Conservation (phyloP, 2,797 vertebrate genomes). For the Chaenodraco wilsoni region DNA sequence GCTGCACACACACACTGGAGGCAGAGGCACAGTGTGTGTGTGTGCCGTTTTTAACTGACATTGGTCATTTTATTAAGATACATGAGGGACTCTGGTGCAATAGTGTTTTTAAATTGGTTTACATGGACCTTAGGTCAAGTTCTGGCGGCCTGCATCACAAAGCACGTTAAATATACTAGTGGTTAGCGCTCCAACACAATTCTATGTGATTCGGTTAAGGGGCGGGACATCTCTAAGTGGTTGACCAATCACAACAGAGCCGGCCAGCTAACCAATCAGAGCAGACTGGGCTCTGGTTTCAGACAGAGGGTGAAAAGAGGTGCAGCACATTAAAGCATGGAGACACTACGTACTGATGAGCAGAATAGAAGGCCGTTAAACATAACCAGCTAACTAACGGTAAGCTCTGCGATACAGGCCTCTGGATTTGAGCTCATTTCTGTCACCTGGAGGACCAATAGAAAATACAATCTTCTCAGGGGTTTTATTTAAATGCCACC, state of each 20-base stretch:
- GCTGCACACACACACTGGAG: neutral
- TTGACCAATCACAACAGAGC: no score
- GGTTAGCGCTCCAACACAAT: no score
- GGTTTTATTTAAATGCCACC: neutral
- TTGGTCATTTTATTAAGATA: constrained; percentile 6
- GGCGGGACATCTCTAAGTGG: no score
- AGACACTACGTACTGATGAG: no score
- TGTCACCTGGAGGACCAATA: constrained; percentile 9
- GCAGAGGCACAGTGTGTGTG: neutral
- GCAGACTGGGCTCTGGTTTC: no score
- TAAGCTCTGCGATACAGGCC: neutral
- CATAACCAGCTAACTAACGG: neutral
- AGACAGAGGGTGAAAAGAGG: no score
- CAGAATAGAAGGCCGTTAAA: neutral
- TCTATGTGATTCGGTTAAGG: no score
- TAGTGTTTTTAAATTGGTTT: constrained; percentile 11
- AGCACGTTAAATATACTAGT: neutral
- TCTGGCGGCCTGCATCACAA: neutral
- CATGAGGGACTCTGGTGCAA: constrained; percentile 12
- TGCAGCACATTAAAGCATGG: no score
- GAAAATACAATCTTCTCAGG: constrained; percentile 17
- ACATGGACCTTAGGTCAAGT: neutral
- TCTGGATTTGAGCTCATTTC: neutral
- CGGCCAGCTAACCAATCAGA: no score
- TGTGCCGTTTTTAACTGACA: constrained; percentile 10